Evolutionary conservation across 1,140 invertebrate genomes (phyloP).

Genomic region (Patella vulgata): DNA sequence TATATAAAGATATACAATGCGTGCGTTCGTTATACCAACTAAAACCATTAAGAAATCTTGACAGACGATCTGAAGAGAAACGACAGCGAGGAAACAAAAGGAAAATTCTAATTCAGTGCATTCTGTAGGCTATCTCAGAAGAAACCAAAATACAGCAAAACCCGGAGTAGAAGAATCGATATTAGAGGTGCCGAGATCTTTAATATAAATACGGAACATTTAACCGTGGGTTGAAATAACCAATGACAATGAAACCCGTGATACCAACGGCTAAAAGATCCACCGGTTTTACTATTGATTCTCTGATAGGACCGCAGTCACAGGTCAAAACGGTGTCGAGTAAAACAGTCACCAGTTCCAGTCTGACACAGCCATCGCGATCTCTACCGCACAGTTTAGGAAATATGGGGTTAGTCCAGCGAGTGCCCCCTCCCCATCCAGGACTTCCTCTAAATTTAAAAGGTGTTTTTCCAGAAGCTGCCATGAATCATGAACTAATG

Average conservation of each 20-base stretch:
- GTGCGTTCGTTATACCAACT: no score
- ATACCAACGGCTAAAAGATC: constrained; percentile 86
- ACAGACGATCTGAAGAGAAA: no score
- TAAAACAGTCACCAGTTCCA: constrained; percentile 2
- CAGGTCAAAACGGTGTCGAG: constrained; percentile 7
- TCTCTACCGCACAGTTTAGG: not conserved
- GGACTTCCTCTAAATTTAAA: constrained; percentile 40
- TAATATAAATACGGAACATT: no score
- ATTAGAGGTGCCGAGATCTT: no score
- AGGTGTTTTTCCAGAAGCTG: constrained; percentile 24
- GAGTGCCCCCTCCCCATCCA: constrained; percentile 42
- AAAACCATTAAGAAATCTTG: no score
- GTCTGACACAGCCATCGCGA: not conserved
- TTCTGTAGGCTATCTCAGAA: no score
- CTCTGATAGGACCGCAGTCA: constrained; percentile 78
- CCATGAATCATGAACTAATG: constrained; percentile 13
- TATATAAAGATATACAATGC: no score
- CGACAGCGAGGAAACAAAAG: no score
- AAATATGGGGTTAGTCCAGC: constrained; percentile 16
- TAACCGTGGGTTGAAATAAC: no score
- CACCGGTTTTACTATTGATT: constrained; percentile 94
- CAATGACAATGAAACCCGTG: constrained; percentile 87
- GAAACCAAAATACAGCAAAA: no score
- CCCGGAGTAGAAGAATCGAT: no score
- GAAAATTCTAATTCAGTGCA: no score